Base-by-base conservation (phyloP, 2,888 invertebrate species). In the Tetranychus truncatus region DNA sequence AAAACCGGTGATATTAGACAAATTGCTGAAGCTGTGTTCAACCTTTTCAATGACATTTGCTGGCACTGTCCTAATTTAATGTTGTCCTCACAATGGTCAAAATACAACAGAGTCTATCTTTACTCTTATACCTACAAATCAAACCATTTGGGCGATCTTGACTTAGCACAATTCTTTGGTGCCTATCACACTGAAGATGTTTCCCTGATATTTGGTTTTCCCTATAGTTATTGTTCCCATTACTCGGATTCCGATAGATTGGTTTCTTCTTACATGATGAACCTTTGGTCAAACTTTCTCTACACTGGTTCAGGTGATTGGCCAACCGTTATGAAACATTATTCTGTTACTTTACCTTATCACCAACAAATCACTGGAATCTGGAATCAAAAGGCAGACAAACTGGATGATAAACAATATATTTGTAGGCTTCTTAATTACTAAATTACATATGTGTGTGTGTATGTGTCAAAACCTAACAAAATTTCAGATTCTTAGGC, bases 111-210 rank as follows among this genome's bases (percentile, higher is more conserved):
- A 67, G 20, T 45, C 71, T 76, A 66, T 55, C 76, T 73, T 34
- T 76, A 76, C 44, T 73, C 46, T 18, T 76, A 69, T 45, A 55
- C 71, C 21, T 11, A 74, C 72, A 72, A 45, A 45, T 24, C 72
- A 11, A 24, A 69, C 7, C n/a, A 20, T 72, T 44, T 20, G 21
- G 20, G 72, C 20, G 20, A 44, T 18, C 55, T 55, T 55, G 45
- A 44, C 18, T 15, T n/a, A 5, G 20, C 24, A 8, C 72, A 45
- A 72, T 11, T 73, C 72, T 72, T 76, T 75, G 76, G 76, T 72
- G 71, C 75, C 45, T 75, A 73, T 74, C 75, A 75, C 66, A 75
- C 65, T 8, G 71, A 71, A 21, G 76, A 76, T 72, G 46, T 72
- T 8, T 24, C 34, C 5, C 24, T 75, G 67, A 46, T 76, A 46